Evolutionary conservation across 2,888 invertebrate genomes (phyloP).

Genomic region (Globia sparganii): DNA sequence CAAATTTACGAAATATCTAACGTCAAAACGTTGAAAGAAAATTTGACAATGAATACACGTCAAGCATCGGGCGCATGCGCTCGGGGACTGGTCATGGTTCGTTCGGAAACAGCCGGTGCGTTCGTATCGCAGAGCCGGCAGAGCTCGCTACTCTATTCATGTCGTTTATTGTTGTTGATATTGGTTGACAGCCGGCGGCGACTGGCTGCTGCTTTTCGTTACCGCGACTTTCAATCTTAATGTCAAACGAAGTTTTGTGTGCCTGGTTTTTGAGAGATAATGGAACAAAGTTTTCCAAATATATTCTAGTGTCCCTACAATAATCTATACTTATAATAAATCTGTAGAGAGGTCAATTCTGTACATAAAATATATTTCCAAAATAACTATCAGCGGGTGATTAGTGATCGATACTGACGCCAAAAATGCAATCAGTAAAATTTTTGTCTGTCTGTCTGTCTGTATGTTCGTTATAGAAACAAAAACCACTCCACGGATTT

Average conservation of each 20-base stretch:
- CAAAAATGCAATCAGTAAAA: no score
- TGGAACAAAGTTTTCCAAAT: no score
- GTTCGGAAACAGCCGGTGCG: conserved; percentile 67
- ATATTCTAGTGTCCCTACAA: no score
- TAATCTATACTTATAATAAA: no score
- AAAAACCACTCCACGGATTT: no score
- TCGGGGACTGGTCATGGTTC: conserved; percentile 79
- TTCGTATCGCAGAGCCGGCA: conserved; percentile 52
- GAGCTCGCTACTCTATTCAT: conserved; percentile 62
- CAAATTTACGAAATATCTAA: conserved; percentile 80
- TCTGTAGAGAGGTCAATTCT: no score
- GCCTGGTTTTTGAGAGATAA: no score
- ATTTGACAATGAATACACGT: conserved; percentile 74
- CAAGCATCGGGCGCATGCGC: conserved; percentile 85
- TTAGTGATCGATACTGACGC: no score
- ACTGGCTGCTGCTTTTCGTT: conserved; percentile 35
- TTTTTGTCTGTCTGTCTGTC: no score
- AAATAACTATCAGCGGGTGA: no score
- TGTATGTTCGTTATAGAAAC: no score
- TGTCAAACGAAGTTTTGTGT: neutral
- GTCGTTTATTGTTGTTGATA: conserved; percentile 44
- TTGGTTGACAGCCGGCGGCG: conserved; percentile 54
- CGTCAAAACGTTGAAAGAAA: conserved; percentile 70
- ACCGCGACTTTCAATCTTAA: conserved; percentile 8
- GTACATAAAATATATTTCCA: no score